phyloP scores from a whole-genome alignment of 2,113 vertebrate genomes.

The Albula goreensis region DNA sequence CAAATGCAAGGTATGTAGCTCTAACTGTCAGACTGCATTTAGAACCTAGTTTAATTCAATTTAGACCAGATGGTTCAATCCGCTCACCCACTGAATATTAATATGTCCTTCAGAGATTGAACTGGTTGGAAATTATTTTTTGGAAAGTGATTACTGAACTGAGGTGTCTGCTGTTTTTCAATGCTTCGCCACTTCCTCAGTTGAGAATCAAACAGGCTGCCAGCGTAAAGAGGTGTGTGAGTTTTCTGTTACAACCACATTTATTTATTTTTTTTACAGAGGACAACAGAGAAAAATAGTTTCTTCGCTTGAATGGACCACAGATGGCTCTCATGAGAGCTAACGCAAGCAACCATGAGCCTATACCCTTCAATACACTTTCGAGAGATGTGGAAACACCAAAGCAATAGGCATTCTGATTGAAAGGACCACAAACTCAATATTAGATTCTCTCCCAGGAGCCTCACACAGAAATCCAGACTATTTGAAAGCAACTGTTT shows the following conservation, averaged over 20 bases:
- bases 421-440: conserved; percentile 1
- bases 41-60: not conserved
- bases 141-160: conserved; percentile 20
- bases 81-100: conserved; percentile 14
- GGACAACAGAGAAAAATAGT: conserved; percentile 5
- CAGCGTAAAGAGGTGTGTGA: not conserved
- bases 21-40: not conserved
- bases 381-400: not conserved
- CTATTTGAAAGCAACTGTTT: conserved; percentile 17
- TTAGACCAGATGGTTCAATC: conserved; percentile 10
- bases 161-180: conserved; percentile 19
- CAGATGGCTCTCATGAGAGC: not conserved
- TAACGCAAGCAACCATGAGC: not conserved
- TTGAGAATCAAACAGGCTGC: not conserved
- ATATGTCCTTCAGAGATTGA: conserved; percentile 9
- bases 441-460: conserved; percentile 13
- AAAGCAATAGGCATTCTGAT: conserved; percentile 6
- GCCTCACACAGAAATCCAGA: not conserved
- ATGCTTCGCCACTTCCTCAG: conserved; percentile 9
- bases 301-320: not conserved
- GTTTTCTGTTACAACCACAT: not conserved
- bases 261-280: not conserved
- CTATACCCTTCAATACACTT: not conserved
- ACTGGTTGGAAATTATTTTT: conserved; percentile 18
- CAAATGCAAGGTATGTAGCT: not conserved